Evolutionary conservation across 1,140 invertebrate genomes (phyloP).

Genomic region (Drosophila subobscura): DNA sequence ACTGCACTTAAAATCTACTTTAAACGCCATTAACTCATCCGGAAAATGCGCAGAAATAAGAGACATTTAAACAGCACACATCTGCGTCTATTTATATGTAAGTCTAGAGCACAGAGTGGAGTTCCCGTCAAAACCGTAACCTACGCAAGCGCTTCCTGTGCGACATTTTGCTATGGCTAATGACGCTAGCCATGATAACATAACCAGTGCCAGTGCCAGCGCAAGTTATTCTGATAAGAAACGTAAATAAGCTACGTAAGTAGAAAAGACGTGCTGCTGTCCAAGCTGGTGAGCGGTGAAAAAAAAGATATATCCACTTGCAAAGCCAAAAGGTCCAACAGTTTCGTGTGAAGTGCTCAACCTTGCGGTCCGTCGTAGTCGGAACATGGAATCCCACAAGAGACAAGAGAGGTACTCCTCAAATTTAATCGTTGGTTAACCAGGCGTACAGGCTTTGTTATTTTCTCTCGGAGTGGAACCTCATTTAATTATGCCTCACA

Average conservation of each 20-base stretch:
- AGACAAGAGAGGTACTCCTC: conserved; percentile 19
- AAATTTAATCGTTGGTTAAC: not conserved
- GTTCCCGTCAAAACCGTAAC: conserved; percentile 11
- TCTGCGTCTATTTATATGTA: no score
- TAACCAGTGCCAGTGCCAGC: not conserved
- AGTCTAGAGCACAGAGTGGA: not conserved
- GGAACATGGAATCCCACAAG: conserved; percentile 14
- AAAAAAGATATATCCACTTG: not conserved
- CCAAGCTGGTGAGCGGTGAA: not conserved
- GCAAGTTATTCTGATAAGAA: conserved; percentile 17
- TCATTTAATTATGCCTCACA: no score
- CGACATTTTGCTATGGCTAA: conserved; percentile 38
- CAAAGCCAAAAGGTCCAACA: not conserved
- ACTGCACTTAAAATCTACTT: conserved; percentile 13
- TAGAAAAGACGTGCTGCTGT: not conserved
- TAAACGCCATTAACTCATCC: conserved; percentile 8
- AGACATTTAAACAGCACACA: not conserved
- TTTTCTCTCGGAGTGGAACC: no score
- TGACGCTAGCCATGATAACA: conserved; percentile 20
- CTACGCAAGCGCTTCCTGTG: conserved; percentile 41
- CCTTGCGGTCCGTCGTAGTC: not conserved
- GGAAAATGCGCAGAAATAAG: not conserved
- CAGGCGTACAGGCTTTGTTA: no score
- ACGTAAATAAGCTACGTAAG: conserved; percentile 16
- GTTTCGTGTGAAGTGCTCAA: conserved; percentile 3